Evolutionary conservation across 2,888 invertebrate species (phyloP), one percentile per base, ranked within the genome.

Genomic region (Micoletzkya japonica): DNA sequence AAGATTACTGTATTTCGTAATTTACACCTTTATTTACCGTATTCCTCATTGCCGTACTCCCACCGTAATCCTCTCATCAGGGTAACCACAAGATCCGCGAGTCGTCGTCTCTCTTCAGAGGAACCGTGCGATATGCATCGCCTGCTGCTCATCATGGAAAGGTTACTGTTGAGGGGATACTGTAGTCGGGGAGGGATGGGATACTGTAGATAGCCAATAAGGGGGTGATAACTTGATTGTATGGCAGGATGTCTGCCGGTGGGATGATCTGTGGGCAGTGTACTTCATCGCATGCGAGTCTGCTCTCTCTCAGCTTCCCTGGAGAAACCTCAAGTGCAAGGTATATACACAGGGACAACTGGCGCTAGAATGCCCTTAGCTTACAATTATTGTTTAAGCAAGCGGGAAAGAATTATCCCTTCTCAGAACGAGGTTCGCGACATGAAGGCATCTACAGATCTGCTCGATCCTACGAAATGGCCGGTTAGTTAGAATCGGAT

Each of bases 231-330:
- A 20, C 10, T 7, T 7, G 20, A 54, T 14, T n/a, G 54, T 20
- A 54, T 17, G 50, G 14, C 50, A 75, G 69, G 80, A 79, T 56
- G 73, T 77, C 2, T 67, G 69, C 30, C 60, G 74, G 20, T 75
- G 76, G 73, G 82, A 81, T 60, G 77, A 82, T 57, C 61, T 82
- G 17, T 77, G 79, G 74, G 76, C 77, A 36, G 74, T 79, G 20
- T 80, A 74, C 74, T 81, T 78, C 74, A 78, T 80, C 59, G 74
- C 75, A 49, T 73, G 77, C 28, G 81, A 81, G 67, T 76, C 78
- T 60, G 71, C 78, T 32, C 69, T 74, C 50, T 77, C 79, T 4
- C 70, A 72, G 54, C 50, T 81, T 60, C 80, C 79, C 14, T 80
- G 79, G 79, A 64, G 64, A 64, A 50, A 64, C 30, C 52, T 52